Percentiles rank a stretch among this genome's conserved stretches.
These are phyloP conservation scores for Circaetus cinerascens DNA, from an alignment of 2,113 vertebrate genomes.

Conservation along the genomic window DNA sequence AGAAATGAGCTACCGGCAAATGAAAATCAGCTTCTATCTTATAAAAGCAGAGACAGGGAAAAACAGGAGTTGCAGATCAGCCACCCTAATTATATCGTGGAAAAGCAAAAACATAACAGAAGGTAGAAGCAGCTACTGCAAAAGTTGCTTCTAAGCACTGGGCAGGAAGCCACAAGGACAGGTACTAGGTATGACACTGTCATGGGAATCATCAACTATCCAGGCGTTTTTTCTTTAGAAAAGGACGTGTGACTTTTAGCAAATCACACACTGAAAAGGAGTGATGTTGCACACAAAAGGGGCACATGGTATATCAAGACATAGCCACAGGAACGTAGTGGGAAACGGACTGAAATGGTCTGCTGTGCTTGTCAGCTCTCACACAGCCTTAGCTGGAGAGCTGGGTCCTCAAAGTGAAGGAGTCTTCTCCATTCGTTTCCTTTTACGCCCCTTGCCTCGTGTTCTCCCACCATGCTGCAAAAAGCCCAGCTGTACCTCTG, in stretches of 20 bases:
- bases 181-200: neutral
- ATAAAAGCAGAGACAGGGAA: neutral
- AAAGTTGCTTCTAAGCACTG: neutral
- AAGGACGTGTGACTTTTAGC: neutral
- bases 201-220: neutral
- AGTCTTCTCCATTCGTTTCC: neutral
- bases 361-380: neutral
- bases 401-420: neutral
- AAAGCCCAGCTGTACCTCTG: neutral
- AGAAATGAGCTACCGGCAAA: neutral
- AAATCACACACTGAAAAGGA: neutral
- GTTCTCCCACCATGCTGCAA: neutral
- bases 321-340: neutral
- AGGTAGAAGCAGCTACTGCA: neutral
- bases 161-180: neutral
- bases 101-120: neutral
- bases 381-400: neutral
- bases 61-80: neutral
- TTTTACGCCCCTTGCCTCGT: neutral
- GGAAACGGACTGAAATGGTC: neutral
- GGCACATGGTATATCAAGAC: fast-evolving
- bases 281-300: too few species aligned
- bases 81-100: neutral
- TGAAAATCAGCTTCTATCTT: neutral
- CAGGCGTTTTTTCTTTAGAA: neutral